A percentile compares a stretch with the other conserved stretches of the same genome.
These are phyloP conservation scores for Triplophysa rosa DNA, from an alignment of 2,113 vertebrate species.

Conservation along the genomic window DNA sequence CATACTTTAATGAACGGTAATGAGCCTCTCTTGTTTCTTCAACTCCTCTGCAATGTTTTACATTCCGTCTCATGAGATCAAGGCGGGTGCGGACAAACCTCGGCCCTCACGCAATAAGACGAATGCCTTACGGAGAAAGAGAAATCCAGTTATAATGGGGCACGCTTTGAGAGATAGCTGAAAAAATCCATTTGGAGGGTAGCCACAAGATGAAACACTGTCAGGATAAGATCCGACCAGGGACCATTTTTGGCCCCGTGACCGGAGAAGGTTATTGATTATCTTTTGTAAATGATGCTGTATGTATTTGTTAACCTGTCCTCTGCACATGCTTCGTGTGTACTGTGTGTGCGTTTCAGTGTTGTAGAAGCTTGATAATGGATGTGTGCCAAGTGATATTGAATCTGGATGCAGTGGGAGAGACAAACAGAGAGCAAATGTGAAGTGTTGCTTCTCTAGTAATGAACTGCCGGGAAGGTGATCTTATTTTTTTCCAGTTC, in stretches of 20 bases:
- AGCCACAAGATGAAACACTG: neutral
- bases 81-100: slow-evolving; percentile 11
- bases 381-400: slow-evolving; percentile 34
- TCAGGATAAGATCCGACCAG: slow-evolving; percentile 19
- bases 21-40: slow-evolving; percentile 41
- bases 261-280: slow-evolving; percentile 53
- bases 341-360: slow-evolving; percentile 36
- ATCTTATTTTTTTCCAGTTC: slow-evolving; percentile 73
- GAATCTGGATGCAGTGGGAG: slow-evolving; percentile 40
- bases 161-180: slow-evolving; percentile 26
- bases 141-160: slow-evolving; percentile 31
- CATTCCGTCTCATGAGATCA: slow-evolving; percentile 28
- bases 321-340: neutral
- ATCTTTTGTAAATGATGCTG: slow-evolving; percentile 38
- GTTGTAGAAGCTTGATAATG: slow-evolving; percentile 56
- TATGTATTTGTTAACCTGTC: slow-evolving; percentile 32
- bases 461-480: slow-evolving; percentile 75
- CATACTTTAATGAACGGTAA: slow-evolving; percentile 31
- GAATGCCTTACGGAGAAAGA: slow-evolving; percentile 3
- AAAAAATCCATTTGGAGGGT: slow-evolving; percentile 9
- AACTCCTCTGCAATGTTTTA: slow-evolving; percentile 44
- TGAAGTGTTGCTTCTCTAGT: slow-evolving; percentile 67
- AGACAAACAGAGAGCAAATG: slow-evolving; percentile 56
- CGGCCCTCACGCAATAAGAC: neutral
- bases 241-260: neutral